Evolutionary conservation across 2,113 vertebrate genomes (phyloP).

Genomic region (Pundamilia nyererei): DNA sequence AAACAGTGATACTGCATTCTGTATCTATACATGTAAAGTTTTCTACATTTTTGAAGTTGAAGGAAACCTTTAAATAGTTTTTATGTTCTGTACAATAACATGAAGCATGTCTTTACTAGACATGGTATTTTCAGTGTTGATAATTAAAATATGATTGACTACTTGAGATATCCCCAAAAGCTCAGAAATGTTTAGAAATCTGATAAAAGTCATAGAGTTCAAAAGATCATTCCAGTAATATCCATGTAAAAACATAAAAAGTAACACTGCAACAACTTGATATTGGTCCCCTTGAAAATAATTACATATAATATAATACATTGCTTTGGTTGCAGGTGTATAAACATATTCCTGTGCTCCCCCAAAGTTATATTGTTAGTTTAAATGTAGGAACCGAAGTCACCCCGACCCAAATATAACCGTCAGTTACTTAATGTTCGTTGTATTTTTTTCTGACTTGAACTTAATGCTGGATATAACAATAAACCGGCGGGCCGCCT

Average conservation of each 20-base stretch:
- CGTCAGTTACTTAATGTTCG: not conserved
- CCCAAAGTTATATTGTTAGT: not conserved
- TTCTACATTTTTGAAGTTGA: not conserved
- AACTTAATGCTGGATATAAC: not conserved
- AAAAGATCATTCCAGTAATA: not conserved
- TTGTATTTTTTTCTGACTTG: not conserved
- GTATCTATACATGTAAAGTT: not conserved
- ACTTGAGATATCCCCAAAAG: not conserved
- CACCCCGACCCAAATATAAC: not conserved
- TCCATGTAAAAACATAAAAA: not conserved
- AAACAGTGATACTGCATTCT: conserved; percentile 30
- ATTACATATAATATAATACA: not conserved
- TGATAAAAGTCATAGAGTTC: not conserved
- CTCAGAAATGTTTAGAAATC: not conserved
- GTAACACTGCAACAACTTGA: not conserved
- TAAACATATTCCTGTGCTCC: not conserved
- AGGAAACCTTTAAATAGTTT: not conserved
- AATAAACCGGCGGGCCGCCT: not conserved
- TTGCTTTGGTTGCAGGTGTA: not conserved
- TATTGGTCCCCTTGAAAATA: not conserved
- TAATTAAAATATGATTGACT: not conserved
- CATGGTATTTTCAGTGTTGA: not conserved
- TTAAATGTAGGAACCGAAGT: not conserved
- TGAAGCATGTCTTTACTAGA: not conserved
- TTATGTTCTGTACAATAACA: not conserved